Base-by-base conservation (phyloP, 2,888 invertebrate genomes). In the Leptopilina drosophilae region DNA sequence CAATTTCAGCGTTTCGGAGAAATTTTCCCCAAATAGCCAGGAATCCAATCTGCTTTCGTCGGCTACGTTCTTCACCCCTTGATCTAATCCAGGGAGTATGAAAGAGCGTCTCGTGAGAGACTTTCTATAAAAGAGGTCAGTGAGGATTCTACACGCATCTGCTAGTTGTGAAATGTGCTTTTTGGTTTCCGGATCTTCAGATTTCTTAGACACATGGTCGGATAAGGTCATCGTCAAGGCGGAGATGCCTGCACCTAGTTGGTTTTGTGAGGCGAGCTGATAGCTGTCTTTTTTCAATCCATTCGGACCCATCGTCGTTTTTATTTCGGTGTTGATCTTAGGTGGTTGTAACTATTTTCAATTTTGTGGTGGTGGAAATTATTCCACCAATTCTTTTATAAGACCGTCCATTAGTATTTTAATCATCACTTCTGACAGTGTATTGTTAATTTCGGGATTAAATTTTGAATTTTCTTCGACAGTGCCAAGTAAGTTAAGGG, bases 111-210 rank as follows among this genome's bases (percentile, higher is more conserved):
- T 73, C 11, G 75, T 73, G 0, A 80, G 20, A 8, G 84, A 87
- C 88, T 77, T 93, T 84, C n/a, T 93, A 92, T 33, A 92, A 88
- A 84, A 15, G 14, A 66, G 33, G 8, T 66, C 66, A 6, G n/a
- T 7, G 0, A 42, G n/a, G 15, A 66, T 66, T 40, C 66, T 66
- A 8, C 66, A 40, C 9, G 46, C 40, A 42, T 66, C 42, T 8
- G 66, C 66, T n/a, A 59, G 59, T 3, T 4, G 59, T 6, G 2
- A n/a, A n/a, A n/a, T 59, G 14, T n/a, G 2, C 3, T 59, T 59
- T 2, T 59, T 15, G 14, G 26, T 12, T 59, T 59, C 59, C 12
- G 59, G 14, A n/a, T 59, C 14, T 5, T 59, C n/a, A 7, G 14
- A n/a, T n/a, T 14, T 5, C n/a, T 59, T 59, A n/a, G 14, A n/a